These are phyloP conservation scores for Poecilobothrus nobilitatus DNA, from an alignment of 2,888 invertebrate genomes.

Conservation along the genomic window DNA sequence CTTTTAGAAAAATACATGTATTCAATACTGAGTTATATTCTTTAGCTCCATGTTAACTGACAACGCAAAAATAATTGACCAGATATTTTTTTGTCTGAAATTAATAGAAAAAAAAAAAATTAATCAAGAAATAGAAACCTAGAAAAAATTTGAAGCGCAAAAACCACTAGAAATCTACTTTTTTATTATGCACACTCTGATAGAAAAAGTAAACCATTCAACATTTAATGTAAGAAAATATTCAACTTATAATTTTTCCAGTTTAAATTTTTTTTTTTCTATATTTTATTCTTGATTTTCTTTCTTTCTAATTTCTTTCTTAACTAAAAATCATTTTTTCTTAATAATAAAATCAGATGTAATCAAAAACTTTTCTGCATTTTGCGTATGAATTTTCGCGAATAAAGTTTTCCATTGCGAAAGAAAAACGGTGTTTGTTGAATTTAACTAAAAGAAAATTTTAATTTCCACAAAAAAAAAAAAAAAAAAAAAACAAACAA, in stretches of 20 bases:
- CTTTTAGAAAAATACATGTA: too few relatives aligned
- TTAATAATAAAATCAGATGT: slow-evolving; percentile 14
- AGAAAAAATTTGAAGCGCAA: too few relatives aligned
- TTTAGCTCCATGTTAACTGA: too few relatives aligned
- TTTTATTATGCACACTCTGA: too few relatives aligned
- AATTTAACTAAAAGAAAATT: neutral
- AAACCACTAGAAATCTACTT: too few relatives aligned
- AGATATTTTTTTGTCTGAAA: too few relatives aligned
- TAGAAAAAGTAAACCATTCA: neutral
- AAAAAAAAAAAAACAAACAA: neutral
- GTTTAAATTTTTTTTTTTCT: neutral
- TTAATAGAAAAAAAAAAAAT: too few relatives aligned
- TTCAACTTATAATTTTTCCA: neutral
- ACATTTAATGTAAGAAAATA: neutral
- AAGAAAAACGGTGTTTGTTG: neutral
- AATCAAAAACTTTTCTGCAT: neutral
- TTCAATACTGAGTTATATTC: too few relatives aligned
- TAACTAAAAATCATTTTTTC: neutral
- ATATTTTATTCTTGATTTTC: neutral
- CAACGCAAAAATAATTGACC: too few relatives aligned
- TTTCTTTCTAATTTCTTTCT: too few relatives aligned
- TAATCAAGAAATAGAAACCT: too few relatives aligned
- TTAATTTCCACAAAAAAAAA: too few relatives aligned
- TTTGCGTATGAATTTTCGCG: slow-evolving; percentile 7
- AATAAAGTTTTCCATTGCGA: neutral